Percentiles rank a stretch among this genome's conserved stretches.
Conservation (phyloP, 1,140 invertebrate genomes). For the Geopemphigus sp. region DNA sequence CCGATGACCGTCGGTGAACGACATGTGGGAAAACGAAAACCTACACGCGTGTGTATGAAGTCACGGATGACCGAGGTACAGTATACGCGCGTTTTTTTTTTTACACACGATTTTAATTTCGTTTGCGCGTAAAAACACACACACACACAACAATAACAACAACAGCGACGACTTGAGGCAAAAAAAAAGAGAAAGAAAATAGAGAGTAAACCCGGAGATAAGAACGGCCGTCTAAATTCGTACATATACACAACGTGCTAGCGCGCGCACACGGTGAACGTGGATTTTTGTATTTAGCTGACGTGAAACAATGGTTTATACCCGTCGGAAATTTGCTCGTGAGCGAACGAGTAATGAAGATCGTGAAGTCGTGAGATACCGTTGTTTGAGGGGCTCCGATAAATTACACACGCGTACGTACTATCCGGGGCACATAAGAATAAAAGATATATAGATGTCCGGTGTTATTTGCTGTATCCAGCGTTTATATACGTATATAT, state of each 20-base stretch:
- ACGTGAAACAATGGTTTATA: constrained; percentile 46
- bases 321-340: constrained; percentile 48
- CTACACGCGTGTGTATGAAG: neutral
- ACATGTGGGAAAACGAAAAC: constrained; percentile 42
- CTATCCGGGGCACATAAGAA: constrained; percentile 19
- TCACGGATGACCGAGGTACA: constrained; percentile 11
- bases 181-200: neutral
- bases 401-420: constrained; percentile 40
- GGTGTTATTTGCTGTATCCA: constrained; percentile 34
- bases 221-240: constrained; percentile 32
- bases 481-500: neutral
- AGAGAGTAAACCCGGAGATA: constrained; percentile 12
- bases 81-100: neutral
- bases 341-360: constrained; percentile 43
- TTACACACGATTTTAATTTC: constrained; percentile 38
- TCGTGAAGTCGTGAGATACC: constrained; percentile 49
- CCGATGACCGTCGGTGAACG: neutral
- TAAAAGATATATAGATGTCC: constrained; percentile 41
- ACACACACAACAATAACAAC: neutral
- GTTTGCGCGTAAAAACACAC: constrained; percentile 24
- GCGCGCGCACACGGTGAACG: neutral
- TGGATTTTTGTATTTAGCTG: constrained; percentile 27
- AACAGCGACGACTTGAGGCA: constrained; percentile 11
- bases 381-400: constrained; percentile 42
- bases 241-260: neutral